Conservation (phyloP, 2,888 invertebrate genomes). For the Leptopilina drosophilae region DNA sequence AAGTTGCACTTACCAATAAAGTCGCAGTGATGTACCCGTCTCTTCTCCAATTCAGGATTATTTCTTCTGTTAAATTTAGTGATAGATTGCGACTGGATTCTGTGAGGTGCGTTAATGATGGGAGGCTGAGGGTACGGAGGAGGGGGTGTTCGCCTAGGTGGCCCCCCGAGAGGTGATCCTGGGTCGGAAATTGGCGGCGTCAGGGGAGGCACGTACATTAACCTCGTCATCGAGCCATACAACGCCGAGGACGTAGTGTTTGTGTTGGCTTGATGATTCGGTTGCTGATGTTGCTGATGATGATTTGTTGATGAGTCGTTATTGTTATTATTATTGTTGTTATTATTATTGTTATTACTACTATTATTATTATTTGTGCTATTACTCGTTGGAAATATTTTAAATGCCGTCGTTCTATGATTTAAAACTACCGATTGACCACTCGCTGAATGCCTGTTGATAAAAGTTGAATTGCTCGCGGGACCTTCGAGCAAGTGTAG, state of each 20-base stretch:
- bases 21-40: slow-evolving; percentile 97
- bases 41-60: slow-evolving; percentile 97
- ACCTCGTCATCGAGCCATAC: slow-evolving; percentile 80
- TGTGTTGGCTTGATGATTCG: slow-evolving; percentile 67
- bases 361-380: slow-evolving; percentile 60
- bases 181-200: slow-evolving; percentile 94
- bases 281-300: slow-evolving; percentile 58
- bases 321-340: slow-evolving; percentile 65
- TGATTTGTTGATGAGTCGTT: slow-evolving; percentile 60
- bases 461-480: slow-evolving; percentile 69
- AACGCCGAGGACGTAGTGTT: slow-evolving; percentile 76
- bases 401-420: slow-evolving; percentile 66
- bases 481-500: slow-evolving; percentile 80
- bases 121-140: slow-evolving; percentile 84
- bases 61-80: slow-evolving; percentile 93
- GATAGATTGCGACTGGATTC: slow-evolving; percentile 68
- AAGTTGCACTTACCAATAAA: slow-evolving; percentile 85
- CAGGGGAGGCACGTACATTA: slow-evolving; percentile 89
- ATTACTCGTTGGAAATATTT: slow-evolving; percentile 65
- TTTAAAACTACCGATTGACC: slow-evolving; percentile 61
- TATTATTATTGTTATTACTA: slow-evolving; percentile 59
- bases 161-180: slow-evolving; percentile 84
- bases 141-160: slow-evolving; percentile 86
- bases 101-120: slow-evolving; percentile 70
- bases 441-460: slow-evolving; percentile 66